Base-by-base conservation (phyloP, 2,888 invertebrate species). In the Tortrix viridana region DNA sequence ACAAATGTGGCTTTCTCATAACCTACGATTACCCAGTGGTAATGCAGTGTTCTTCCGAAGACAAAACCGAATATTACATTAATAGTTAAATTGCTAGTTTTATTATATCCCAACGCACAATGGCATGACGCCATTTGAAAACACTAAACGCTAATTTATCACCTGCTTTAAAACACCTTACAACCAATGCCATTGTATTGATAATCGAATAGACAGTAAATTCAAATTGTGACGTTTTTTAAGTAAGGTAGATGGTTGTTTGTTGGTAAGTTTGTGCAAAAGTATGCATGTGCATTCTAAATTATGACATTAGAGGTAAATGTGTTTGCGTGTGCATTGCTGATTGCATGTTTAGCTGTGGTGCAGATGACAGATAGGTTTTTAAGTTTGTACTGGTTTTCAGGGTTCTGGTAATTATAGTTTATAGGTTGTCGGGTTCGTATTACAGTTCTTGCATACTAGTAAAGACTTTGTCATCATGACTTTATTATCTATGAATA, bases 281-380 rank as follows among this genome's bases (percentile, higher is more conserved):
- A 41, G 26, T 46, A 55, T 32, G 19, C 44, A 26, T 26, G 32
- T 18, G 37, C 26, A 9, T 9, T 14, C 18, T 56, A 18, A 37
- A 56, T 56, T 56, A 32, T 32, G 55, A 46, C n/a, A 56, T 56
- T 46, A 37, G 20, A 19, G 4, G 9, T 56, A 37, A n/a, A 47
- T 55, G 37, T 37, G 19, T 56, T 46, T 47, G 55, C 55, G 5
- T 41, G 55, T 56, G 55, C 55, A 56, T 32, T 32, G 32, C 19
- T 5, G 7, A 47, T 22, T 56, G 46, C 19, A 23, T 23, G 23
- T 23, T 48, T 48, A 48, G 23, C 48, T 22, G 23, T 48, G 23
- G 12, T 22, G 23, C 23, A 48, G 7, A n/a, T 23, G 5, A 23
- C 14, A 22, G 48, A 48, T 23, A 16, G 23, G 22, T n/a, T 47